Evolutionary conservation across 92 coral and sea anemone genomes (phyloP), one percentile per base, ranked within the genome.

Genomic region (Micromussa lordhowensis): DNA sequence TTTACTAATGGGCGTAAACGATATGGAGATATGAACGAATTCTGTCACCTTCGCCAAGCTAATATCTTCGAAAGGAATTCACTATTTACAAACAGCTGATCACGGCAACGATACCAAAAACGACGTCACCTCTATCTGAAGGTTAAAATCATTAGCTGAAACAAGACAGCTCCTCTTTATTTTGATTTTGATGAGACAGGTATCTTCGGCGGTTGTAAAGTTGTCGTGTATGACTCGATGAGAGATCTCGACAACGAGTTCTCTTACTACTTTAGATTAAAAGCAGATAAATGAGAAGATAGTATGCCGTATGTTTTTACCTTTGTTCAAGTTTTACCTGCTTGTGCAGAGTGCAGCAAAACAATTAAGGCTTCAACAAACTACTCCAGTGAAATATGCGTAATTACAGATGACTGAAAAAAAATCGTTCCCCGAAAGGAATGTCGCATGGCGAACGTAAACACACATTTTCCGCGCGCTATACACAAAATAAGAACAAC

Each of bases 1-100:
- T 31, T 69, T 15, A 30, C 14, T 22, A 4, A 55, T 73, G 71
- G 81, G 81, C 80, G 81, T 84, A 32, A 44, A 74, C 40, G 22
- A 49, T 34, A 73, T 73, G 51, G 26, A 2, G 78, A 73, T 73
- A 36, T n/a, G 16, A 24, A 57, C 28, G 21, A 55, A 72, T 84
- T 72, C 54, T 32, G 17, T 7, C 69, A 73, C 81, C 81, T 81
- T 74, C 51, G 22, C 40, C 40, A 6, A 69, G 32, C 77, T 29
- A 53, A 36, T 78, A 26, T 54, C 68, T 31, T n/a, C 7, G 35
- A 38, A 38, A 38, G 53, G 29, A 81, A 81, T 61, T 53, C 64
- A 26, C 72, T 34, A 5, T 4, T 84, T 54, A 31, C 79, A 84
- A 84, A 84, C 81, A 71, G 26, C 16, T 38, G 8, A 77, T 84